Evolutionary conservation across 2,797 vertebrate species (phyloP).

Genomic region (Periophthalmus magnuspinnatus): DNA sequence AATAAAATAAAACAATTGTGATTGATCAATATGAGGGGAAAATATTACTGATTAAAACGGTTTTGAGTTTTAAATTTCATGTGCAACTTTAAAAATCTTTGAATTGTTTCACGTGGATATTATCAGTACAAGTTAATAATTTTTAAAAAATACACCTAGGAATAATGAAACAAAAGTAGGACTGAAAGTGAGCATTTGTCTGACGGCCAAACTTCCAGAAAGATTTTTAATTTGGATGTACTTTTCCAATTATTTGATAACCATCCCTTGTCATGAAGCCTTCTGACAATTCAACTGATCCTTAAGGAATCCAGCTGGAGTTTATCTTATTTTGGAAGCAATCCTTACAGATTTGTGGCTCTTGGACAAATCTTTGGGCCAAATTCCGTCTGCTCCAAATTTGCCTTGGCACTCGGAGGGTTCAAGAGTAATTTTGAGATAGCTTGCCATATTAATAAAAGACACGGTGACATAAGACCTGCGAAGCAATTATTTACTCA

Average conservation of each 20-base stretch:
- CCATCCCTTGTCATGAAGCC: slow-evolving; percentile 65
- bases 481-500: slow-evolving; percentile 76
- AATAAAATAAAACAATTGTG: too few species aligned
- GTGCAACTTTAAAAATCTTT: neutral
- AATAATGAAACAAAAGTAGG: slow-evolving; percentile 6
- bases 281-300: slow-evolving; percentile 60
- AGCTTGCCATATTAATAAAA: slow-evolving; percentile 71
- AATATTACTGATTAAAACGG: too few species aligned
- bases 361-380: slow-evolving; percentile 57
- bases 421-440: slow-evolving; percentile 75
- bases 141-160: neutral
- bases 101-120: neutral
- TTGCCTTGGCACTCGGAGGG: slow-evolving; percentile 66
- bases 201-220: slow-evolving; percentile 46
- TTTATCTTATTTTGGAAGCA: slow-evolving; percentile 70
- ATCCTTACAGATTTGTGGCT: slow-evolving; percentile 63
- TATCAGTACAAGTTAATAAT: neutral
- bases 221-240: slow-evolving; percentile 66
- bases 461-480: slow-evolving; percentile 72
- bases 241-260: slow-evolving; percentile 78
- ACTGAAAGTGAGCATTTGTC: slow-evolving; percentile 39
- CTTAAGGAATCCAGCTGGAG: slow-evolving; percentile 62
- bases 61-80: neutral
- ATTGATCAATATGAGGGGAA: too few species aligned
- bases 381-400: slow-evolving; percentile 65